These are phyloP conservation scores for Hermaeophaga mercurialis DNA, from an alignment of 2,888 invertebrate genomes.

Conservation along the genomic window DNA sequence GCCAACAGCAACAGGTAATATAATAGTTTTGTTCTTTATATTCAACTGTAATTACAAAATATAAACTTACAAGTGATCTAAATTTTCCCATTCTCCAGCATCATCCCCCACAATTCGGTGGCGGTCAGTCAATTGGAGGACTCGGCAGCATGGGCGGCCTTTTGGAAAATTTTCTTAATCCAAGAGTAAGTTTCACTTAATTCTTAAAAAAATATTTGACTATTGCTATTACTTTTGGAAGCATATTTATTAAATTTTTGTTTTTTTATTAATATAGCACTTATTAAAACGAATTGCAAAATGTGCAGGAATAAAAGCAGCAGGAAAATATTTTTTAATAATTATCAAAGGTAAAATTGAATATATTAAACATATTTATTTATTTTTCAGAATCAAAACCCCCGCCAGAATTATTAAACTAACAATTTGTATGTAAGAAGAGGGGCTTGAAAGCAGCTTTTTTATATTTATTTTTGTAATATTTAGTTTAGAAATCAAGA, in stretches of 20 bases:
- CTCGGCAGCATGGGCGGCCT: conserved; percentile 53
- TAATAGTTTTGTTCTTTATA: background rate
- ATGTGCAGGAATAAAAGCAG: too few species aligned
- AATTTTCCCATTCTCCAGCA: conserved; percentile 29
- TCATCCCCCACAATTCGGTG: conserved; percentile 41
- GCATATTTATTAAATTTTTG: background rate
- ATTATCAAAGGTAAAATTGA: background rate
- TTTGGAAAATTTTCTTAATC: conserved; percentile 47
- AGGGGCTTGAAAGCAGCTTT: too few species aligned
- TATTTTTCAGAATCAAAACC: conserved; percentile 16
- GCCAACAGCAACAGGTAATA: conserved; percentile 35
- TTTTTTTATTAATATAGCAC: too few species aligned
- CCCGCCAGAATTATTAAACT: conserved; percentile 17
- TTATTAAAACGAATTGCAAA: too few species aligned
- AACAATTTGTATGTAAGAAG: too few species aligned
- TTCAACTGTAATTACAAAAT: background rate
- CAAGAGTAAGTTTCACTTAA: conserved; percentile 21
- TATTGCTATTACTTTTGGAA: too few species aligned
- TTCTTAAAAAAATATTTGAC: background rate
- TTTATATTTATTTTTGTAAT: too few species aligned
- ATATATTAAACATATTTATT: background rate
- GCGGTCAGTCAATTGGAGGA: conserved; percentile 50
- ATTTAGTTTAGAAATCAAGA: too few species aligned
- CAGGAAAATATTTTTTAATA: too few species aligned
- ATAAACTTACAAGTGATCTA: background rate